Evolutionary conservation across 2,113 vertebrate species (phyloP).

Genomic region (Cacatua alba): DNA sequence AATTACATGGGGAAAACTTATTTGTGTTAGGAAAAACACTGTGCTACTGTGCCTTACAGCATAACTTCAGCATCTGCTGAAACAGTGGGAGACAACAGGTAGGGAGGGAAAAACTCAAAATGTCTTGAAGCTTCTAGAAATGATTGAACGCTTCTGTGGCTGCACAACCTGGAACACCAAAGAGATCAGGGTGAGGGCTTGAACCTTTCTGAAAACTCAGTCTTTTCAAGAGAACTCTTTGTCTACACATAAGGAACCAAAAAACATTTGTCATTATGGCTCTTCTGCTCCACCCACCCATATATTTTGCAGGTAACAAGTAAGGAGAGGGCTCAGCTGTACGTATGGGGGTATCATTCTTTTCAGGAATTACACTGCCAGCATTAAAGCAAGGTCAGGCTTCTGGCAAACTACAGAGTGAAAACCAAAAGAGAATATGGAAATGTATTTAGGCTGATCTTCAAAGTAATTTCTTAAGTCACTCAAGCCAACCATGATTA

Average conservation of each 20-base stretch:
- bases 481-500: background rate
- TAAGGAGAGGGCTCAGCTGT: background rate
- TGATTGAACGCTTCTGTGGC: background rate
- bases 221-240: background rate
- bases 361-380: background rate
- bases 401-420: background rate
- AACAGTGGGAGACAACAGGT: background rate
- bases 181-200: background rate
- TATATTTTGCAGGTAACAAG: background rate
- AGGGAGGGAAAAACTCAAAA: background rate
- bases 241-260: background rate
- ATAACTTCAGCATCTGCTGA: background rate
- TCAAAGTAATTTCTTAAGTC: background rate
- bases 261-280: background rate
- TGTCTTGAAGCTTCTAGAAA: background rate
- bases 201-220: background rate
- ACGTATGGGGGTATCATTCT: rapidly evolving
- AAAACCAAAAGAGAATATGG: background rate
- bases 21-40: background rate
- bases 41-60: background rate
- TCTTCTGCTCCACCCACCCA: background rate
- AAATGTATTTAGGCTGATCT: background rate
- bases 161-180: background rate
- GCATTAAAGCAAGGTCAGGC: background rate
- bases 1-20: background rate